Evolutionary conservation across 64 coral and sea anemone species (phyloP).

Genomic region (Pachyseris speciosa): DNA sequence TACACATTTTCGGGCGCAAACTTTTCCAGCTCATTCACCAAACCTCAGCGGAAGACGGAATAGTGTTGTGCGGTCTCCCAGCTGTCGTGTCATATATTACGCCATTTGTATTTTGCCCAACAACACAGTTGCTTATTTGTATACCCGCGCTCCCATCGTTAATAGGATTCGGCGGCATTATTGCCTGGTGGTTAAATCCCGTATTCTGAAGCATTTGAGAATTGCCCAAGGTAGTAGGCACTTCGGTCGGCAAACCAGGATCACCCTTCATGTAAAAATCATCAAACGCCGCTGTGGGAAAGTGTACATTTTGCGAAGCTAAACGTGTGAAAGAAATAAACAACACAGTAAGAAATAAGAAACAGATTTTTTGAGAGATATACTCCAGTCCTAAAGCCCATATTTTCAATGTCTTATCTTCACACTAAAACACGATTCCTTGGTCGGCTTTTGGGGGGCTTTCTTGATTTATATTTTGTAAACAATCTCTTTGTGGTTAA

Average conservation of each 20-base stretch:
- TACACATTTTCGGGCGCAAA: neutral
- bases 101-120: conserved; percentile 19
- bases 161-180: conserved; percentile 16
- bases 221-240: neutral
- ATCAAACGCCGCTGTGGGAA: conserved; percentile 14
- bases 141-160: conserved; percentile 22
- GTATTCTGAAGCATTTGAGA: conserved; percentile 52
- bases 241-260: conserved; percentile 10
- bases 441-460: neutral
- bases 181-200: conserved; percentile 27
- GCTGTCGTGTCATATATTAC: conserved; percentile 3
- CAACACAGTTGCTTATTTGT: conserved; percentile 24
- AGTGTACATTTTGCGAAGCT: conserved; percentile 36
- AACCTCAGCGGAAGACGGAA: conserved; percentile 23
- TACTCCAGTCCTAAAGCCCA: neutral
- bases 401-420: neutral
- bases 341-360: conserved; percentile 11
- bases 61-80: conserved; percentile 4
- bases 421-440: neutral
- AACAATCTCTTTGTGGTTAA: conserved; percentile 31
- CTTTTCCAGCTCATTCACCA: neutral
- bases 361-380: neutral
- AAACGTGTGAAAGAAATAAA: conserved; percentile 12
- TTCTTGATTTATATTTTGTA: conserved; percentile 5
- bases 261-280: conserved; percentile 49